Evolutionary conservation across 2,888 invertebrate genomes (phyloP).

Genomic region (Prosopocoilus inquinatus): DNA sequence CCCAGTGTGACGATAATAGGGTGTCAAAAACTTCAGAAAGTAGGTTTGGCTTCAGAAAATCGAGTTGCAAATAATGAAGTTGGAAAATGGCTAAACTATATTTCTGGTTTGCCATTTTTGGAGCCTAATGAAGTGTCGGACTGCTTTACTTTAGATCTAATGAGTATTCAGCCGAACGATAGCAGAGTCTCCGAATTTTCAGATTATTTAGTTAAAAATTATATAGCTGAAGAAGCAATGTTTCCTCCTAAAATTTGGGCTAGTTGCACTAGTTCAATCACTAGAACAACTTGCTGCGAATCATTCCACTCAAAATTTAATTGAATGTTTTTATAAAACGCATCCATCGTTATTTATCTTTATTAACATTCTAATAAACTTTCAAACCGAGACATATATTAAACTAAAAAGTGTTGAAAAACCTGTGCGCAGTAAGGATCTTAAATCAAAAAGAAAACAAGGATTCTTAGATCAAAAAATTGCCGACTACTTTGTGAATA

Average conservation of each 20-base stretch:
- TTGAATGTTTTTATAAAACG: conserved; percentile 7
- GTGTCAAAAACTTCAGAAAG: too few species aligned
- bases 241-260: conserved; percentile 4
- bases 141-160: conserved; percentile 3
- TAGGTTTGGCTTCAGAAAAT: too few species aligned
- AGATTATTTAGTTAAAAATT: background rate
- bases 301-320: conserved; percentile 3
- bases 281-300: conserved; percentile 1
- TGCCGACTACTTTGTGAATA: too few species aligned
- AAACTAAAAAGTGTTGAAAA: too few species aligned
- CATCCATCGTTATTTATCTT: conserved; percentile 13
- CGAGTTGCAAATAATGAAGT: too few species aligned
- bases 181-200: background rate
- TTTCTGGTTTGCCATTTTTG: background rate
- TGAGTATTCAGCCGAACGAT: background rate
- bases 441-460: too few species aligned
- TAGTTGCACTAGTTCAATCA: background rate
- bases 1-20: too few species aligned
- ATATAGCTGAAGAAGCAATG: background rate
- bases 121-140: conserved; percentile 3
- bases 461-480: too few species aligned
- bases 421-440: too few species aligned
- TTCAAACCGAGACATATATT: conserved; percentile 8
- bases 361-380: conserved; percentile 3
- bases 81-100: too few species aligned